These are phyloP conservation scores for Rana temporaria DNA, from an alignment of 2,113 vertebrate genomes.

Conservation along the genomic window DNA sequence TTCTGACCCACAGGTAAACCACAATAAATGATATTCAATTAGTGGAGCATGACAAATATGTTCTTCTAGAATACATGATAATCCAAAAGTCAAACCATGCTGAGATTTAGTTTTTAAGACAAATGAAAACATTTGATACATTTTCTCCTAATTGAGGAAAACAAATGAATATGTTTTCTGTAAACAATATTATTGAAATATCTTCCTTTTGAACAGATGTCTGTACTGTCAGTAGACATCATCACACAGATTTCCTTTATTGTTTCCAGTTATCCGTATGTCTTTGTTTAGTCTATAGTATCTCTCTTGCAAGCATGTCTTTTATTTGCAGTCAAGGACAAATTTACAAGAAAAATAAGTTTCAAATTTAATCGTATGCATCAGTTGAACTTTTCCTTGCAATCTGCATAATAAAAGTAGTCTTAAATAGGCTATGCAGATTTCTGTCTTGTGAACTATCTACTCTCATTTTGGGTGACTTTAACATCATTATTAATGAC, in stretches of 20 bases:
- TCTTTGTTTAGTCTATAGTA: slow-evolving; percentile 28
- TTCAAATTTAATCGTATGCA: slow-evolving; percentile 6
- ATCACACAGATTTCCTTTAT: slow-evolving; percentile 13
- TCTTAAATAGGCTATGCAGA: slow-evolving; percentile 4
- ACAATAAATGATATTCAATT: too few relatives aligned
- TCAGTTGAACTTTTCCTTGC: slow-evolving; percentile 25
- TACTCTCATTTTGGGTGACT: background rate
- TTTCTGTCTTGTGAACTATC: background rate
- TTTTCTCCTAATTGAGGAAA: background rate
- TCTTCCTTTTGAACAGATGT: slow-evolving; percentile 28
- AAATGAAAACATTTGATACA: background rate
- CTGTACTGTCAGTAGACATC: slow-evolving; percentile 11
- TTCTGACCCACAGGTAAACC: too few relatives aligned
- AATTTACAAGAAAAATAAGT: slow-evolving; percentile 1
- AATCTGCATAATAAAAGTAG: slow-evolving; percentile 13
- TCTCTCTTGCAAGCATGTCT: slow-evolving; percentile 5
- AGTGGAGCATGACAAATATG: too few relatives aligned
- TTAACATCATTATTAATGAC: background rate
- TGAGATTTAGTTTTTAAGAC: too few relatives aligned
- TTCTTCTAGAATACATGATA: too few relatives aligned
- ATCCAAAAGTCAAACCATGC: too few relatives aligned
- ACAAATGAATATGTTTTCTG: background rate
- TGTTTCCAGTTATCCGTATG: slow-evolving; percentile 38
- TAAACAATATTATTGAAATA: slow-evolving; percentile 23
- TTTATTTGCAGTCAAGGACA: slow-evolving; percentile 25